phyloP scores from a whole-genome alignment of 1,140 invertebrate species.

The Camponotus floridanus region DNA sequence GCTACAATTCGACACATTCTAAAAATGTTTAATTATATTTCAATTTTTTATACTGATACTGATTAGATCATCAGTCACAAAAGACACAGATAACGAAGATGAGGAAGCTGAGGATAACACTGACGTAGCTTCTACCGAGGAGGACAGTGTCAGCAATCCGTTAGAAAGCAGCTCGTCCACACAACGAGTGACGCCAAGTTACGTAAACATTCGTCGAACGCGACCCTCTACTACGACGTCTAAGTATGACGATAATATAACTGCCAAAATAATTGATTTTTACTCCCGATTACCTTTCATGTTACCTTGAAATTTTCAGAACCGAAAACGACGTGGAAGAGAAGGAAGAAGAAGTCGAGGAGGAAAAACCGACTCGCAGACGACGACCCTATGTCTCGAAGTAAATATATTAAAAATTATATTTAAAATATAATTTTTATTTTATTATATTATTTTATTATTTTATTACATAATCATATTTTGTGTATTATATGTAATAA shows the following conservation, averaged over 20 bases:
- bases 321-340: constrained; percentile 79
- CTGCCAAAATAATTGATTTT: constrained; percentile 29
- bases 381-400: constrained; percentile 62
- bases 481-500: background rate
- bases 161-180: constrained; percentile 80
- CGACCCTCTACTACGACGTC: constrained; percentile 86
- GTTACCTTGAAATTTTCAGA: constrained; percentile 59
- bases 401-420: constrained; percentile 27
- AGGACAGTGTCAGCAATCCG: constrained; percentile 77
- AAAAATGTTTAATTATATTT: constrained; percentile 12
- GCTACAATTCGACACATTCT: background rate
- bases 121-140: constrained; percentile 77
- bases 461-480: background rate
- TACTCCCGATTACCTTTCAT: background rate
- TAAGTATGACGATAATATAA: constrained; percentile 49
- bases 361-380: constrained; percentile 64
- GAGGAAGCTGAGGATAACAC: constrained; percentile 82
- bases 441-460: background rate
- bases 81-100: constrained; percentile 73
- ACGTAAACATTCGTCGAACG: constrained; percentile 89
- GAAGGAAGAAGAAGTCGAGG: constrained; percentile 71
- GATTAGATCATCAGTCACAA: constrained; percentile 65
- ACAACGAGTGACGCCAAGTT: constrained; percentile 86
- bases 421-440: background rate
- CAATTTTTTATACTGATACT: background rate